phyloP scores from a whole-genome alignment of 2,797 vertebrate genomes.

The Clarias laeviceps region DNA sequence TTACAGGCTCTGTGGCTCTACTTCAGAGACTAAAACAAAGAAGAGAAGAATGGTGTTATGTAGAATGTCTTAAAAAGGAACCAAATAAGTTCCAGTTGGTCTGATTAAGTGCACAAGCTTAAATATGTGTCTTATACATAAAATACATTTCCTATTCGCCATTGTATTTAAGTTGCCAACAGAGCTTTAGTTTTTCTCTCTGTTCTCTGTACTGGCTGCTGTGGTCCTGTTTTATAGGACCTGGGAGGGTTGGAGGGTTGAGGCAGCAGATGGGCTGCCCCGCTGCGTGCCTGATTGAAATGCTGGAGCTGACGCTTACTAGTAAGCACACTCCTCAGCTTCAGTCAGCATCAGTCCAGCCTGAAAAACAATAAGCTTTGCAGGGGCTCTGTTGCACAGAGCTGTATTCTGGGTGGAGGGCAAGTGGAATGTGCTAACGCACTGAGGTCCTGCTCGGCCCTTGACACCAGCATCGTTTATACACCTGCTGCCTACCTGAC shows the following conservation, averaged over 20 bases:
- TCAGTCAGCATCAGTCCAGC: slow-evolving; percentile 73
- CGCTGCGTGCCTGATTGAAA: slow-evolving; percentile 93
- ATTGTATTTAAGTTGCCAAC: slow-evolving; percentile 34
- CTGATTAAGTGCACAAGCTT: background rate
- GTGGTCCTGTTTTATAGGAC: slow-evolving; percentile 64
- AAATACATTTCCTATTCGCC: background rate
- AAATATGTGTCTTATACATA: background rate
- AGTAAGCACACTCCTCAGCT: slow-evolving; percentile 90
- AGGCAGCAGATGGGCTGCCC: slow-evolving; percentile 92
- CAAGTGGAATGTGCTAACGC: slow-evolving; percentile 58
- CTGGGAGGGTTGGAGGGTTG: slow-evolving; percentile 81
- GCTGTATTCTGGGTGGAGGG: slow-evolving; percentile 58
- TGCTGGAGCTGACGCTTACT: slow-evolving; percentile 91
- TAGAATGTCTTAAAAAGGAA: slow-evolving; percentile 3
- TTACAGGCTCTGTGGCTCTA: slow-evolving; percentile 27
- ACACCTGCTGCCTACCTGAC: slow-evolving; percentile 24
- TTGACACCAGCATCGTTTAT: slow-evolving; percentile 29
- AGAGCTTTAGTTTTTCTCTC: slow-evolving; percentile 47
- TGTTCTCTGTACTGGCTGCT: slow-evolving; percentile 63
- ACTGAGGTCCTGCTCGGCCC: slow-evolving; percentile 27
- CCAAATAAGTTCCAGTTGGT: slow-evolving; percentile 4
- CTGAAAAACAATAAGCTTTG: slow-evolving; percentile 91
- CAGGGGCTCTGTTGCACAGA: slow-evolving; percentile 76
- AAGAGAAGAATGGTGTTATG: slow-evolving; percentile 19
- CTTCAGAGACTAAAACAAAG: slow-evolving; percentile 31